Conservation (phyloP, 2,797 vertebrate genomes). For the Hipposideros larvatus region DNA sequence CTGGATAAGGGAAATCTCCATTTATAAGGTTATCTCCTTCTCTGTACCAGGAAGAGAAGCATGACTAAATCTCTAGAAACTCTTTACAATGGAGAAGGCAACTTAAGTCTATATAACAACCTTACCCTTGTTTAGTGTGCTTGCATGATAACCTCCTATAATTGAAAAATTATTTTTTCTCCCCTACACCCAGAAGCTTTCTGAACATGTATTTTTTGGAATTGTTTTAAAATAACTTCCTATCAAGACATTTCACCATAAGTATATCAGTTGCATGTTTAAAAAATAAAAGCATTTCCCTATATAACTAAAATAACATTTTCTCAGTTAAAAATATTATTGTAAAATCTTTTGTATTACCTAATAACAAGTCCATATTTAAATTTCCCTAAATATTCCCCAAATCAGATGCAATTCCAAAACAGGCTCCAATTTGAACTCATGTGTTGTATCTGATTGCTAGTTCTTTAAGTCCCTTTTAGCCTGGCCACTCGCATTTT, state of each 20-base stretch:
- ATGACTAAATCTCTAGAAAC: not conserved
- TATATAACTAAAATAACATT: not conserved
- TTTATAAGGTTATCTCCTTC: not conserved
- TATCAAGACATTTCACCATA: not conserved
- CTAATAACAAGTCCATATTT: not conserved
- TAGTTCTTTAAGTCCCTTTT: not conserved
- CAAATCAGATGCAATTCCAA: not conserved
- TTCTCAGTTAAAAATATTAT: not conserved
- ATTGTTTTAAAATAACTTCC: conserved; percentile 5
- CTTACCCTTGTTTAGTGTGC: not conserved
- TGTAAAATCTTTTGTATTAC: not conserved
- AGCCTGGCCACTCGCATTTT: not conserved
- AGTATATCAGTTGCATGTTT: not conserved
- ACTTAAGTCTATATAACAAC: not conserved
- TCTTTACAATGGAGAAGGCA: not conserved
- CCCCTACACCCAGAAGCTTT: not conserved
- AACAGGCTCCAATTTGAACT: not conserved
- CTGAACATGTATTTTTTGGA: not conserved
- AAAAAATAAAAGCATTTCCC: not conserved
- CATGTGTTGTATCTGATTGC: not conserved
- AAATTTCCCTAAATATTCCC: not conserved
- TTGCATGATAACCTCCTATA: not conserved
- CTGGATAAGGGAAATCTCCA: not conserved
- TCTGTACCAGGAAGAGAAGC: not conserved
- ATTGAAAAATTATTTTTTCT: not conserved